phyloP scores from a whole-genome alignment of 2,797 vertebrate genomes.

The Malurus splendens region DNA sequence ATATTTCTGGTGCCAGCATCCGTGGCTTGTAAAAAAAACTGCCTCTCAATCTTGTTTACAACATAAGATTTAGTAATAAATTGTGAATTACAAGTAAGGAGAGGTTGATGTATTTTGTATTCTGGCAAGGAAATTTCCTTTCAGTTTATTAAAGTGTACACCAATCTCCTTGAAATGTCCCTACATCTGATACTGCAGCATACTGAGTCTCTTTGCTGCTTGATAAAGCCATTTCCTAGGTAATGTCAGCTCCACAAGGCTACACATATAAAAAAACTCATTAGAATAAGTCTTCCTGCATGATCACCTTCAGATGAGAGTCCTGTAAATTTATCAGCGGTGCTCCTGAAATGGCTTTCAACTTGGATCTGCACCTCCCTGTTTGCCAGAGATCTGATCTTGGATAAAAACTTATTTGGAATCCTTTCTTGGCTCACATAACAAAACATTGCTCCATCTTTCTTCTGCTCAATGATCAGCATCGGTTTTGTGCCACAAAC shows the following conservation, averaged over 20 bases:
- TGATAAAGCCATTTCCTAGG: neutral
- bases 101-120: neutral
- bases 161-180: conserved; percentile 8
- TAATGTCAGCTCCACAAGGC: neutral
- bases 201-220: neutral
- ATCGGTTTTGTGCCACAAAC: neutral
- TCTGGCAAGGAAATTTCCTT: neutral
- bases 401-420: neutral
- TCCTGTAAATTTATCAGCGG: neutral
- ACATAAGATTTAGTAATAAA: neutral
- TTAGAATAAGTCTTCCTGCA: neutral
- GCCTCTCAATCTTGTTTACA: neutral
- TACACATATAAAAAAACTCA: neutral
- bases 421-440: neutral
- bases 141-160: neutral
- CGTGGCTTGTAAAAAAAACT: neutral
- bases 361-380: neutral
- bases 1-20: neutral
- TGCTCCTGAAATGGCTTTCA: rapidly evolving
- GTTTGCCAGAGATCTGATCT: neutral
- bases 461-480: neutral
- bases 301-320: neutral
- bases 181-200: neutral
- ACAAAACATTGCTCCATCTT: neutral
- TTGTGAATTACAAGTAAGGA: neutral